Conservation (phyloP, 2,113 vertebrate genomes). For the Mellivora capensis region DNA sequence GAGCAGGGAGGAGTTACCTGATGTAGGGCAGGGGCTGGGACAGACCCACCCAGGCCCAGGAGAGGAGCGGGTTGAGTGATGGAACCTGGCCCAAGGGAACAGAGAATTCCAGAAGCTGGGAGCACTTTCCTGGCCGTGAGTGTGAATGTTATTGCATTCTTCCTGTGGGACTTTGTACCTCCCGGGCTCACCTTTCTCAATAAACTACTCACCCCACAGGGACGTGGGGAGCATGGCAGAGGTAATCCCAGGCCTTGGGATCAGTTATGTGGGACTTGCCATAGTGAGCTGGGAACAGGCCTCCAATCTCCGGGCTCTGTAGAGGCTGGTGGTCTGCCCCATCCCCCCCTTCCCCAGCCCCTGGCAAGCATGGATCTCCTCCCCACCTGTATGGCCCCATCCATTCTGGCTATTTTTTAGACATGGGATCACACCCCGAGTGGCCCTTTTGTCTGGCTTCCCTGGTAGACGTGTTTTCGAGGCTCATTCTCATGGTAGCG, state of each 20-base stretch:
- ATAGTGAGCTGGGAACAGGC: background rate
- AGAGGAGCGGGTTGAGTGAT: background rate
- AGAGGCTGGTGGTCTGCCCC: background rate
- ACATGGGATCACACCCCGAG: background rate
- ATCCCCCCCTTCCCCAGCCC: background rate
- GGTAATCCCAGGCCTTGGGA: background rate
- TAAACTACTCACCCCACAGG: background rate
- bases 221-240: background rate
- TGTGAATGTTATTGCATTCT: background rate
- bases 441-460: background rate
- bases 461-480: background rate
- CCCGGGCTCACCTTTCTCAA: background rate
- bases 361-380: background rate
- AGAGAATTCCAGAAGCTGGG: background rate
- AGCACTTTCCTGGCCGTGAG: background rate
- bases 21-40: background rate
- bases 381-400: background rate
- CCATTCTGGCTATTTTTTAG: background rate
- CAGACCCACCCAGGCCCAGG: background rate
- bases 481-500: background rate
- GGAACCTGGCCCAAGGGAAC: background rate
- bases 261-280: background rate
- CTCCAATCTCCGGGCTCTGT: rapidly evolving
- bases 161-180: background rate
- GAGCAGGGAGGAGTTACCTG: background rate